These are phyloP conservation scores for Eulemur coronatus DNA, from an alignment of 2,797 vertebrate genomes.

Conservation along the genomic window DNA sequence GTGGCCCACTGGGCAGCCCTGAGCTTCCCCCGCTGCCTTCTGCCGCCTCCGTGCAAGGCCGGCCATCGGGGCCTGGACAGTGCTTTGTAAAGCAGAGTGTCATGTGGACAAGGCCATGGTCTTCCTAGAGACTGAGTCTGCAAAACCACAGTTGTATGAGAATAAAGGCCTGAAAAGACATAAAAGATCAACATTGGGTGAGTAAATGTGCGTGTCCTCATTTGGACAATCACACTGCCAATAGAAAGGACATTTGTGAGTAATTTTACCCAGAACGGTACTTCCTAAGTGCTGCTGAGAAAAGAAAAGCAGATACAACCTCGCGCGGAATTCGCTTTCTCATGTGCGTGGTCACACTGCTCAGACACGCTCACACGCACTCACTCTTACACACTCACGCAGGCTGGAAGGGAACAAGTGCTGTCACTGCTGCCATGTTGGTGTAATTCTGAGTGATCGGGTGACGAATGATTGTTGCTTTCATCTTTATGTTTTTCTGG, in stretches of 20 bases:
- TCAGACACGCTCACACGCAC: fast-evolving
- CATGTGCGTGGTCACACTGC: no score
- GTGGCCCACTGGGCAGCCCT: neutral
- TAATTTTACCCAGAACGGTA: neutral
- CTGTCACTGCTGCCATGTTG: fast-evolving
- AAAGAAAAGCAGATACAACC: neutral
- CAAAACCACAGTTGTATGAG: neutral
- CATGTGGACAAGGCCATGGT: neutral
- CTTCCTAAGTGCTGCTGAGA: neutral
- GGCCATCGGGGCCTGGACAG: neutral
- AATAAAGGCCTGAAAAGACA: neutral
- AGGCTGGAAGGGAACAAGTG: neutral
- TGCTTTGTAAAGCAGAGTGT: neutral
- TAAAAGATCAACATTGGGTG: neutral
- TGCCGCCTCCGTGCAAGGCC: neutral
- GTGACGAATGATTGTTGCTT: neutral
- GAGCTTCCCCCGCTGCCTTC: neutral
- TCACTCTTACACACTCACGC: neutral
- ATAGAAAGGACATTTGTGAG: neutral
- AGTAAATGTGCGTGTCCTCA: neutral
- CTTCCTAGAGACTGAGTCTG: neutral
- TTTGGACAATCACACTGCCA: neutral
- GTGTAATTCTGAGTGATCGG: neutral
- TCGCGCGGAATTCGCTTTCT: neutral
- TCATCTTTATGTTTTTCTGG: neutral